Evolutionary conservation across 2,113 vertebrate species (phyloP).

Genomic region (Abramis brama): DNA sequence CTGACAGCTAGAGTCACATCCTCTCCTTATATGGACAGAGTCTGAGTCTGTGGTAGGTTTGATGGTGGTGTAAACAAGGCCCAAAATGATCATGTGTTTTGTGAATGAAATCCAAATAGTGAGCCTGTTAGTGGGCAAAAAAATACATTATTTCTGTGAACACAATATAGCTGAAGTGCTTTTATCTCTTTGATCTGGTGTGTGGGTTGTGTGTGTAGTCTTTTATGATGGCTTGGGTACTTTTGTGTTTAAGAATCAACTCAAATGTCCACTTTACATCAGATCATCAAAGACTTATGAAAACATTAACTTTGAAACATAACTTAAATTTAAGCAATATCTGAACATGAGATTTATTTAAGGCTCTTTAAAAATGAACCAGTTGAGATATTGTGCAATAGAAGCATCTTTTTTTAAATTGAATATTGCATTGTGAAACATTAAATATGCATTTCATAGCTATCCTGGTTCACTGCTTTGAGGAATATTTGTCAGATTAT

Average conservation of each 20-base stretch:
- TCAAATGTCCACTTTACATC: too few relatives aligned
- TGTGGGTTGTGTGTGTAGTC: not conserved
- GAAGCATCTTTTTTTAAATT: too few relatives aligned
- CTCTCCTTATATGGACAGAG: not conserved
- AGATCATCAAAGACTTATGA: not conserved
- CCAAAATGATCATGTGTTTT: not conserved
- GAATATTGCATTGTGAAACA: not conserved
- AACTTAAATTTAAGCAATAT: not conserved
- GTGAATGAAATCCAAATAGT: not conserved
- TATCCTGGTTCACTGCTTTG: not conserved
- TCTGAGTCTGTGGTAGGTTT: not conserved
- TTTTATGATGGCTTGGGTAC: too few relatives aligned
- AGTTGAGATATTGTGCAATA: not conserved
- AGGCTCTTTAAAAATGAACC: not conserved
- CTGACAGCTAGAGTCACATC: not conserved
- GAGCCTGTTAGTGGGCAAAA: not conserved
- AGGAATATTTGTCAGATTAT: not conserved
- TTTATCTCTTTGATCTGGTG: not conserved
- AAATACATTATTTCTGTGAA: not conserved
- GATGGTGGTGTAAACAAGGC: not conserved
- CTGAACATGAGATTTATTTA: not conserved
- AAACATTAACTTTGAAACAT: not conserved
- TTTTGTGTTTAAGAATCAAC: too few relatives aligned
- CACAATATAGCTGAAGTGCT: not conserved
- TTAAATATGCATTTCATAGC: not conserved